These are phyloP conservation scores for Rhorus exstirpatorius DNA, from an alignment of 2,888 invertebrate genomes.

Conservation along the genomic window DNA sequence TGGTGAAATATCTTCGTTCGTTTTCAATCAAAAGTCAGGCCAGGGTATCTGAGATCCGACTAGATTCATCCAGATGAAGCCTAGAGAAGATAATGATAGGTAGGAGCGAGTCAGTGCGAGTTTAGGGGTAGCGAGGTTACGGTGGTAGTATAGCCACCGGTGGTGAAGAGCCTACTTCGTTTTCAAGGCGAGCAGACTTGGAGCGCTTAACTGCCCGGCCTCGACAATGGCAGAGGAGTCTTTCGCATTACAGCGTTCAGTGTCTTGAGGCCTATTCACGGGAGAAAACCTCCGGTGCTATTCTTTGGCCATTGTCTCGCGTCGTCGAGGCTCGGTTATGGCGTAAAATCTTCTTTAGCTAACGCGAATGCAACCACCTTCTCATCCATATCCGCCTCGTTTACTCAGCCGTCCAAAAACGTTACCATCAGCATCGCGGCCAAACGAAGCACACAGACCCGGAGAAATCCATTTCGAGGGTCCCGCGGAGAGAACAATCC, in stretches of 20 bases:
- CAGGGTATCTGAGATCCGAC: background rate
- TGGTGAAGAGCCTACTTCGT: conserved; percentile 80
- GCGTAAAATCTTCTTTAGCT: conserved; percentile 73
- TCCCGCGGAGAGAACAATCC: conserved; percentile 71
- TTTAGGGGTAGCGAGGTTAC: conserved; percentile 61
- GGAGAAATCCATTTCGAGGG: conserved; percentile 69
- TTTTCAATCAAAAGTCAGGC: background rate
- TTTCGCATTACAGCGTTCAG: conserved; percentile 84
- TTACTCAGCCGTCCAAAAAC: conserved; percentile 69
- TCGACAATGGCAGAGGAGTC: conserved; percentile 81
- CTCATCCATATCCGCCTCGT: conserved; percentile 61
- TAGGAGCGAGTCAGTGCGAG: conserved; percentile 62
- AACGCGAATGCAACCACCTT: conserved; percentile 74
- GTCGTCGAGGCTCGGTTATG: conserved; percentile 78
- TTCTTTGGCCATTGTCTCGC: conserved; percentile 84
- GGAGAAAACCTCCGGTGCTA: conserved; percentile 78
- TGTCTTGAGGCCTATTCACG: conserved; percentile 85
- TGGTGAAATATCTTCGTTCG: no score
- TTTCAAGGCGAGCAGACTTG: conserved; percentile 80
- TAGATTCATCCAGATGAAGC: background rate
- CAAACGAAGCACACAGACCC: conserved; percentile 60
- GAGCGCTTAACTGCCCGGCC: conserved; percentile 84
- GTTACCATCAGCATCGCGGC: conserved; percentile 71
- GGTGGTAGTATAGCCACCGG: conserved; percentile 25
- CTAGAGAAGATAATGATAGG: conserved; percentile 22